Evolutionary conservation across 2,888 invertebrate species (phyloP), one percentile per base, ranked within the genome.

Genomic region (Campopleginae sp.): DNA sequence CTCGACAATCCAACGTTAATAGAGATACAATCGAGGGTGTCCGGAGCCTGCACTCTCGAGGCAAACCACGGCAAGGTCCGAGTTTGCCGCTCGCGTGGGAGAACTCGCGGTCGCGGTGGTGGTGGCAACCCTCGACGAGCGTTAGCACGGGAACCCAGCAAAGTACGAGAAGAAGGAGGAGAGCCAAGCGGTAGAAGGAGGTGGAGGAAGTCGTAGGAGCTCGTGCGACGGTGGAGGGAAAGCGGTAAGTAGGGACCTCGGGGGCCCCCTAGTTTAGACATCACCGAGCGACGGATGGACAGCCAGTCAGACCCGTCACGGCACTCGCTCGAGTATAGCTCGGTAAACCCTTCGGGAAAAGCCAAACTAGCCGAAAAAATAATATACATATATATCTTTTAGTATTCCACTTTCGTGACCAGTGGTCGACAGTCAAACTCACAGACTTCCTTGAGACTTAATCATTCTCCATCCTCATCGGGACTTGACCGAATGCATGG

Each of bases 21-120:
- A 93, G 93, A 93, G 93, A 93, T 93, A 93, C 93, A 93, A 93
- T 93, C 93, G 93, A 91, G 92, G 91, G 92, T 93, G 93, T 92
- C 93, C 91, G 38, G 38, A n/a, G 77, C 91, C 92, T 91, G 91
- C 91, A 89, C 38, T 74, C 75, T 91, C 92, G 89, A 91, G 91
- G 66, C 80, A 68, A 75, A 80, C 74, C 75, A 74, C 58, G 68
- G 44, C 68, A 66, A 74, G 65, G 46, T 72, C 66, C 66, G 75
- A 61, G 71, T 33, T 63, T 63, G 61, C 51, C 42, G 44, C 48
- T 7, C 48, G 63, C 71, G 92, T 91, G 92, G 91, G 92, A 92
- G 92, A 92, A 91, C 92, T 58, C 14, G 27, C 89, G 91, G 90
- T 89, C 90, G 74, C 33, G 58, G 89, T 54, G 54, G 54, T 90